These are phyloP conservation scores for Gonioctena quinquepunctata DNA, from an alignment of 1,140 invertebrate genomes.

Conservation along the genomic window DNA sequence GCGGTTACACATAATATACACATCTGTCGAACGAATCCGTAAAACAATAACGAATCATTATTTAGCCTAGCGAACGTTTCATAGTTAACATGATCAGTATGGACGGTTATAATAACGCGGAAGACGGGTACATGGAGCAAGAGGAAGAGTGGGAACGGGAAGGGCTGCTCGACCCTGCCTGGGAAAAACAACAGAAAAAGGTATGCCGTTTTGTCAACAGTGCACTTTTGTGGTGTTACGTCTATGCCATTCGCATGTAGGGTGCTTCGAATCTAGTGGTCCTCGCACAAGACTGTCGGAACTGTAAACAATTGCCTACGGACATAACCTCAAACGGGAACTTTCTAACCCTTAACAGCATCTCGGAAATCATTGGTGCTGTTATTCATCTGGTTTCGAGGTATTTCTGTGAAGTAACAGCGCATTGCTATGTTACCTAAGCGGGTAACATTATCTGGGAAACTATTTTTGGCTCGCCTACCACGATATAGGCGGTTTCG, in stretches of 20 bases:
- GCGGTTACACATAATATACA: slow-evolving; percentile 31
- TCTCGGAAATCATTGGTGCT: too few species aligned
- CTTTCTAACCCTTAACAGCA: too few species aligned
- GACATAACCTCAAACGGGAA: slow-evolving; percentile 19
- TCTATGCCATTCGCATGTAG: background rate
- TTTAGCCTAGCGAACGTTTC: slow-evolving; percentile 24
- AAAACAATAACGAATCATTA: slow-evolving; percentile 34
- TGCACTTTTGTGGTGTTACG: background rate
- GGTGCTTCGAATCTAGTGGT: too few species aligned
- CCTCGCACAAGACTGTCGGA: background rate
- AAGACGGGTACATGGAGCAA: slow-evolving; percentile 95
- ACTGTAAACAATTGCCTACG: slow-evolving; percentile 2
- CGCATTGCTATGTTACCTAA: background rate
- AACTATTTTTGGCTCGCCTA: slow-evolving; percentile 39
- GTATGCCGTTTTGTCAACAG: slow-evolving; percentile 58
- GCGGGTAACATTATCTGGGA: slow-evolving; percentile 37
- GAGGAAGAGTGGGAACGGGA: slow-evolving; percentile 99
- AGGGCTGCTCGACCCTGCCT: slow-evolving; percentile 96
- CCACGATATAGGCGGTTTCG: slow-evolving; percentile 7
- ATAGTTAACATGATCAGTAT: slow-evolving; percentile 46
- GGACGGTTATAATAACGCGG: slow-evolving; percentile 53
- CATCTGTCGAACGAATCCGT: slow-evolving; percentile 45
- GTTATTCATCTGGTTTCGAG: too few species aligned
- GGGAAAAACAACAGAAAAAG: slow-evolving; percentile 99
- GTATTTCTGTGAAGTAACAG: too few species aligned